Percentiles rank a stretch among this genome's conserved stretches.
phyloP scores from a whole-genome alignment of 2,888 invertebrate genomes.

The Tipula confusa region DNA sequence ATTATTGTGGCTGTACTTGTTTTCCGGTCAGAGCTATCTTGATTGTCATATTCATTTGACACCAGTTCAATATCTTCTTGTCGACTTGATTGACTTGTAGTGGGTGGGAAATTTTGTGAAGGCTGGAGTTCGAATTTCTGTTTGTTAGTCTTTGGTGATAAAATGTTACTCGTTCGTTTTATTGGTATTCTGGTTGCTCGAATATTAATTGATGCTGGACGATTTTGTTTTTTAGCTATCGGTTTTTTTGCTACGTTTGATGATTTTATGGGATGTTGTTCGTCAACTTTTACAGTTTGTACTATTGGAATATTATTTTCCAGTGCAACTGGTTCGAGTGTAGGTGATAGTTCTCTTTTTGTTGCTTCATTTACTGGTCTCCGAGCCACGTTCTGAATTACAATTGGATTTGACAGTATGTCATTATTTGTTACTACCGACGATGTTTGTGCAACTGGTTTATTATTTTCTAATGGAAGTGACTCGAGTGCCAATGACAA shows the following conservation, averaged over 20 bases:
- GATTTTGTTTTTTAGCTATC: not conserved
- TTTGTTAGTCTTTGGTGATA: not conserved
- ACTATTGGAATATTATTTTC: not conserved
- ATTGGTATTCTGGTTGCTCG: not conserved
- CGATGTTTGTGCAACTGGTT: too few relatives aligned
- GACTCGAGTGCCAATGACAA: too few relatives aligned
- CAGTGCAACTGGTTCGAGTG: not conserved
- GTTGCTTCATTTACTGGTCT: not conserved
- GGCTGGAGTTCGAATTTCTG: not conserved
- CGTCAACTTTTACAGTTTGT: not conserved
- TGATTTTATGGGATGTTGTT: not conserved
- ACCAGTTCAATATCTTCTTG: not conserved
- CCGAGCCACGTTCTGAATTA: not conserved
- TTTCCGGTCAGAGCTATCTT: not conserved
- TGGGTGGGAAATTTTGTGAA: not conserved
- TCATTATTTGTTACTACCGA: not conserved
- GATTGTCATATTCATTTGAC: not conserved
- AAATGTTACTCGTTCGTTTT: not conserved
- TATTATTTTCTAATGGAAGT: too few relatives aligned
- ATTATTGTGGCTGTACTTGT: conserved; percentile 20
- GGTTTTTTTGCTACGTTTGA: not conserved
- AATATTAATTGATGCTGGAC: not conserved
- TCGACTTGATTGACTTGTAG: not conserved
- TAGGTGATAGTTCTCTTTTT: not conserved
- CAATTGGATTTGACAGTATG: not conserved